Evolutionary conservation across 2,113 vertebrate species (phyloP).

Genomic region (Corythornis madagascariensis): DNA sequence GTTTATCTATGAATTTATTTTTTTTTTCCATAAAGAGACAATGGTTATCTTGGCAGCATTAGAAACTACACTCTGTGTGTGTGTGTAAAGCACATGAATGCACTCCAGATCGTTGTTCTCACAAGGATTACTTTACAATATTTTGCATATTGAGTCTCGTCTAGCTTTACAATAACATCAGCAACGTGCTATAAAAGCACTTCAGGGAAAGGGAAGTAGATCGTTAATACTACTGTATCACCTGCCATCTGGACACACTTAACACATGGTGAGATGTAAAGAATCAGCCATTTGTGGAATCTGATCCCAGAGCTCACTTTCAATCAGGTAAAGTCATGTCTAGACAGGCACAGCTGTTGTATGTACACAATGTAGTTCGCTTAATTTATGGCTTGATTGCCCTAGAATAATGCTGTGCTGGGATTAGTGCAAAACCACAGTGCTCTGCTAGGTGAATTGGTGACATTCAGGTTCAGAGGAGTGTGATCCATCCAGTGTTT

Average conservation of each 20-base stretch:
- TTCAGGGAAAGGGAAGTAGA: conserved; percentile 32
- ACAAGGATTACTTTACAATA: neutral
- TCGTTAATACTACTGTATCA: conserved; percentile 35
- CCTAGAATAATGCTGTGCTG: neutral
- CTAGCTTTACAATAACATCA: conserved; percentile 6
- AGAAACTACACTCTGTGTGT: neutral
- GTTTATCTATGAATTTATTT: neutral
- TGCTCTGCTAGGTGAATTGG: conserved; percentile 14
- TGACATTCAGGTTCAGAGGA: conserved; percentile 23
- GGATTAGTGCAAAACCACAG: neutral
- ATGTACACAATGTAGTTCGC: conserved; percentile 14
- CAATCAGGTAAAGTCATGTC: conserved; percentile 57
- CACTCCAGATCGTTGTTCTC: neutral
- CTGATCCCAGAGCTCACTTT: conserved; percentile 53
- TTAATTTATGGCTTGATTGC: conserved; percentile 41
- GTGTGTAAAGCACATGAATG: neutral
- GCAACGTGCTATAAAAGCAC: conserved; percentile 1
- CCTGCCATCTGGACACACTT: conserved; percentile 63
- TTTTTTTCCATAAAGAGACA: neutral
- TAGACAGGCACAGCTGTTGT: conserved; percentile 55
- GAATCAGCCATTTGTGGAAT: conserved; percentile 52
- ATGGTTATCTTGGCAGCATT: neutral
- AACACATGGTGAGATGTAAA: conserved; percentile 51
- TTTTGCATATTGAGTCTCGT: conserved; percentile 29
- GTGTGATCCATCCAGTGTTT: neutral